phyloP scores from a whole-genome alignment of 2,113 vertebrate species.

The Galbula dea region DNA sequence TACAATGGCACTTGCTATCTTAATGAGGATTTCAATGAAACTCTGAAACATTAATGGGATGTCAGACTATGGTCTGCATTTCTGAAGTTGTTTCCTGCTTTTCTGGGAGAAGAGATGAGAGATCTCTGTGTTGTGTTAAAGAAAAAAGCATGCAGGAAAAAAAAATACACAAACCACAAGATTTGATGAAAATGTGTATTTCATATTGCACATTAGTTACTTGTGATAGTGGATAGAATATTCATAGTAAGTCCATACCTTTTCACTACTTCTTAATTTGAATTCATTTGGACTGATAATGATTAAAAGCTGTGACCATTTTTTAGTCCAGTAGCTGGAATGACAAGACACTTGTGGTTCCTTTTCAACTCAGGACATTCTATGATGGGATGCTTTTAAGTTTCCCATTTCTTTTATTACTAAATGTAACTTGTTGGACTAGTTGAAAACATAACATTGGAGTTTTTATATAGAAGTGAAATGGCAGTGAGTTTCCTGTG shows the following conservation, averaged over 20 bases:
- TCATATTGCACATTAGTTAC: not conserved
- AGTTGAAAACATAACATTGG: not conserved
- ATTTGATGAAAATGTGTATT: not conserved
- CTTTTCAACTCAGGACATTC: too few species aligned
- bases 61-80: not conserved
- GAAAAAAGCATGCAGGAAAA: not conserved
- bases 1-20: not conserved
- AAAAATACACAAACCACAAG: not conserved
- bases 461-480: not conserved
- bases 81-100: not conserved
- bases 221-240: not conserved
- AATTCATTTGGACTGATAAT: not conserved
- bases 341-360: too few species aligned
- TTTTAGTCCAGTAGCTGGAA: not conserved
- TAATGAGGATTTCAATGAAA: not conserved
- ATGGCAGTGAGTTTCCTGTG: not conserved
- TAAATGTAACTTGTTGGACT: not conserved
- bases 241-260: not conserved
- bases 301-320: not conserved
- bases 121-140: not conserved
- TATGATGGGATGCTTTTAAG: not conserved
- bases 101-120: not conserved
- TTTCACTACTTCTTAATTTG: not conserved
- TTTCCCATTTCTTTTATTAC: not conserved
- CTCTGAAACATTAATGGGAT: not conserved